Percentiles rank a stretch among this genome's conserved stretches.
These are phyloP conservation scores for Philopotamus ludificatus DNA, from an alignment of 1,140 invertebrate species.

Conservation along the genomic window DNA sequence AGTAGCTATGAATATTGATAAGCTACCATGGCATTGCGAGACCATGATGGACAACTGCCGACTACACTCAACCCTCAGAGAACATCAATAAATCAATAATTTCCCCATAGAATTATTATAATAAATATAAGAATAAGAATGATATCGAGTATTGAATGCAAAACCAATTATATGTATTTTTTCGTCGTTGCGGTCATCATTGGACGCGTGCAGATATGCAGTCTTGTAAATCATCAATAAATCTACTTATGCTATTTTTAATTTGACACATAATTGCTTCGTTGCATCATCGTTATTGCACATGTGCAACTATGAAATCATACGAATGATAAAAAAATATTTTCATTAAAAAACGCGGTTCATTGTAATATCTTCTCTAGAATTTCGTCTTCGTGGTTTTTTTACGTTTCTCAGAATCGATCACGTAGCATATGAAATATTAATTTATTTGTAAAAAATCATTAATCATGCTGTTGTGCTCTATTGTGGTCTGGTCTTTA, in stretches of 20 bases:
- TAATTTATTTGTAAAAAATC: conserved; percentile 13
- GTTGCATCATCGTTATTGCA: not conserved
- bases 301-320: not conserved
- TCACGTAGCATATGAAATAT: conserved; percentile 15
- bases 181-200: not conserved
- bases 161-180: not conserved
- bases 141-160: not conserved
- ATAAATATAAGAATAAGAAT: not conserved
- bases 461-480: conserved; percentile 25
- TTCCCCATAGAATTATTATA: not conserved
- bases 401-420: not conserved
- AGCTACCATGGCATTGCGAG: conserved; percentile 15
- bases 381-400: conserved; percentile 1
- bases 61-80: conserved; percentile 2
- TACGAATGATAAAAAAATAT: conserved; percentile 1
- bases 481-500: conserved; percentile 14
- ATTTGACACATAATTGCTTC: not conserved
- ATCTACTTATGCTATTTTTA: not conserved
- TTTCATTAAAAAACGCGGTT: not conserved
- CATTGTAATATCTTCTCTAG: conserved; percentile 5
- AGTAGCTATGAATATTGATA: conserved; percentile 35
- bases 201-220: not conserved
- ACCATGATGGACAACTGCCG: not conserved
- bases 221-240: not conserved
- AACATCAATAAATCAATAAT: not conserved